Base-by-base conservation (phyloP, 2,888 invertebrate genomes). In the Plutella xylostella region DNA sequence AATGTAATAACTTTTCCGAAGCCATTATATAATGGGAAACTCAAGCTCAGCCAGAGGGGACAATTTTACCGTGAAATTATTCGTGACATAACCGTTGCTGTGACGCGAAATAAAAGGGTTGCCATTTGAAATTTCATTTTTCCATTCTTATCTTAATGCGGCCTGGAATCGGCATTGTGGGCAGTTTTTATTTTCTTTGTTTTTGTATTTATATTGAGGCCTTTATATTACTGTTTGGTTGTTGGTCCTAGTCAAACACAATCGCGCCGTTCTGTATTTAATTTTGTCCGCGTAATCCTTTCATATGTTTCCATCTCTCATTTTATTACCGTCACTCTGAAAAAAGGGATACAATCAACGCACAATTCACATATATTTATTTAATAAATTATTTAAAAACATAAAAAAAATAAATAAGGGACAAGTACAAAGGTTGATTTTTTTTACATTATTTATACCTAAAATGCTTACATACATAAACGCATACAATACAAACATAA, bases 101-200 rank as follows among this genome's bases (percentile, higher is more conserved):
- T 63, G 62, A 65, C 63, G 60, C 58, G 60, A 55, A 58, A 65
- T 65, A 63, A 64, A 64, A 63, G 56, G 60, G 60, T 58, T 55
- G 51, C 56, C 60, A 63, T 68, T 68, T 61, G 55, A 60, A 65
- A 67, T 66, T 68, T 67, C 63, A 67, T 70, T 68, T 65, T 61
- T 55, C 48, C 49, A 55, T 52, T 56, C 60, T 67, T 68, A 68
- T 68, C 69, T 68, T 63, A 68, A 70, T 63, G 65, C 54, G 63
- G 48, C 51, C 51, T 53, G 58, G 55, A 64, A 57, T 60, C 55
- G 55, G 57, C 54, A 56, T 53, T 55, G 56, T 50, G 48, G 55
- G 54, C 45, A 49, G 52, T 53, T 57, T 58, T 50, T 54, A 52
- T 56, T 58, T 52, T 51, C 47, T 45, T 48, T 55, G 22, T 47